Percentiles rank a stretch among this genome's conserved stretches.
These are phyloP conservation scores for Argyra leucocephala DNA, from an alignment of 2,888 invertebrate genomes.

Conservation along the genomic window DNA sequence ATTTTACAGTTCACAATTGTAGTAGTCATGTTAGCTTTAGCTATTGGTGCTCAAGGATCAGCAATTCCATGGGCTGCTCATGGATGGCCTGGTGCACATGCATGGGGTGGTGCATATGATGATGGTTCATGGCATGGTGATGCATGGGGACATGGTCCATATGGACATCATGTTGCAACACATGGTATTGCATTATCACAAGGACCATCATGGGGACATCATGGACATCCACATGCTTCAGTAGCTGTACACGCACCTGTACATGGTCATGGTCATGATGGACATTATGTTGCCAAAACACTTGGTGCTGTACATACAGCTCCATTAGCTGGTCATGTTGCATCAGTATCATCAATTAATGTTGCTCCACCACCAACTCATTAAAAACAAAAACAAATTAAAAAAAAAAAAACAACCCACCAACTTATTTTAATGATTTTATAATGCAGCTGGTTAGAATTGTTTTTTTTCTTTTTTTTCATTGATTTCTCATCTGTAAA, in stretches of 20 bases:
- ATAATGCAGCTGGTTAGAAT: not conserved
- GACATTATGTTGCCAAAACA: slow-evolving; percentile 40
- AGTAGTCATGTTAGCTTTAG: slow-evolving; percentile 37
- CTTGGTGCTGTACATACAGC: slow-evolving; percentile 46
- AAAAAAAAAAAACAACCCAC: not conserved
- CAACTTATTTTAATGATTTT: not conserved
- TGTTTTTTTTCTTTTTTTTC: too few relatives aligned
- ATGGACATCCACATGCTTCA: slow-evolving; percentile 23
- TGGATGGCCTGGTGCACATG: slow-evolving; percentile 17
- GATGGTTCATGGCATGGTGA: slow-evolving; percentile 8
- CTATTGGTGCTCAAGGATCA: slow-evolving; percentile 37
- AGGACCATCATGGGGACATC: slow-evolving; percentile 25
- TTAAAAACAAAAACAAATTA: slow-evolving; percentile 15
- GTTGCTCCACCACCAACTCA: slow-evolving; percentile 45
- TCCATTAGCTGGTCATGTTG: slow-evolving; percentile 43
- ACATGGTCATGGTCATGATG: slow-evolving; percentile 19
- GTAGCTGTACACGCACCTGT: slow-evolving; percentile 19
- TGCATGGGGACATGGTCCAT: not conserved
- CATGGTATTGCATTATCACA: slow-evolving; percentile 37
- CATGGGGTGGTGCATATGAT: slow-evolving; percentile 23
- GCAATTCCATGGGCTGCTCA: slow-evolving; percentile 26
- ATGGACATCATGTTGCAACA: slow-evolving; percentile 30
- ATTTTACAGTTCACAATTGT: slow-evolving; percentile 31
- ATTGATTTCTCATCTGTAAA: slow-evolving; percentile 1
- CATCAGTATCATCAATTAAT: slow-evolving; percentile 37